A percentile compares a stretch with the other conserved stretches of the same genome.
Evolutionary conservation across 2,888 invertebrate genomes (phyloP).

Genomic region (Drosophila mulleri): DNA sequence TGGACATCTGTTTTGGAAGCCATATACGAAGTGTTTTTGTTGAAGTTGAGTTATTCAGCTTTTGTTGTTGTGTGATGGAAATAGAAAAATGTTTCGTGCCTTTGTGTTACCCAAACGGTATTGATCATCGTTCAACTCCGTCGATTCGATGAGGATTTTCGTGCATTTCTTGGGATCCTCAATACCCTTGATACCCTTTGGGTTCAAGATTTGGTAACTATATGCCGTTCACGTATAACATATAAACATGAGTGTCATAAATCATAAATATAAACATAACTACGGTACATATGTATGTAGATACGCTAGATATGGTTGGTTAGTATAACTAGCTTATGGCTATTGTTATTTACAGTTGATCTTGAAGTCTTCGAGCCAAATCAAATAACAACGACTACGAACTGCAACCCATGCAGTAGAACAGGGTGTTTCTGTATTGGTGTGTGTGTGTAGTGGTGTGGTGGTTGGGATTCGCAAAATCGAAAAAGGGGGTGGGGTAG

Average conservation of each 20-base stretch:
- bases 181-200: conserved; percentile 92
- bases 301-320: conserved; percentile 23
- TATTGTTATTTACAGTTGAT: conserved; percentile 70
- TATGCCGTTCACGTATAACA: conserved; percentile 78
- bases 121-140: conserved; percentile 94
- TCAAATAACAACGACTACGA: conserved; percentile 42
- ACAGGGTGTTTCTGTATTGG: conserved; percentile 34
- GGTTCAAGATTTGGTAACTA: conserved; percentile 99
- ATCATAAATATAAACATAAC: conserved; percentile 41
- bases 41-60: conserved; percentile 40
- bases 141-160: conserved; percentile 91
- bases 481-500: neutral
- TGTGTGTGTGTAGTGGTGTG: conserved; percentile 33
- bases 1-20: conserved; percentile 72
- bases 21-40: conserved; percentile 67
- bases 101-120: conserved; percentile 99
- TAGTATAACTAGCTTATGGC: conserved; percentile 71
- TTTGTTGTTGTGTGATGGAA: conserved; percentile 21
- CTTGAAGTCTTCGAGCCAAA: conserved; percentile 34
- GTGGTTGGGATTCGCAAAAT: conserved; percentile 23
- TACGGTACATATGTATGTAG: conserved; percentile 19
- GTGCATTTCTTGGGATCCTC: conserved; percentile 93
- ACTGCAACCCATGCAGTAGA: conserved; percentile 67
- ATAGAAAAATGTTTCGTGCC: conserved; percentile 88
- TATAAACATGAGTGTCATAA: conserved; percentile 57